These are phyloP conservation scores for Drosophila suboccidentalis DNA, from an alignment of 2,888 invertebrate genomes.

Conservation along the genomic window DNA sequence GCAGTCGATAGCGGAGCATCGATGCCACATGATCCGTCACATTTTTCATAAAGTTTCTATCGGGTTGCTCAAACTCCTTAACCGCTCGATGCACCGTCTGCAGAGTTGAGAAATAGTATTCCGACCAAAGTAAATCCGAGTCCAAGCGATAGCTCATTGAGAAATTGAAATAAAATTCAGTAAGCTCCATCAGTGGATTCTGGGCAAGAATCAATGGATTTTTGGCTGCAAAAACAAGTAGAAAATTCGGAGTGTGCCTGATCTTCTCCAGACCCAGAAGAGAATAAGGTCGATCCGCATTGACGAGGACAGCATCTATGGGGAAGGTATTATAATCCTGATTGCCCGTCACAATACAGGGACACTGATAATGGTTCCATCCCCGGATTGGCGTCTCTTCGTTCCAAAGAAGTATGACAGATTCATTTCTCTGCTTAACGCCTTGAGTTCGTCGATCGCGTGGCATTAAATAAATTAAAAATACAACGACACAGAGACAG, in stretches of 20 bases:
- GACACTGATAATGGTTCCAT: constrained; percentile 35
- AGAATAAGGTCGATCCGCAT: constrained; percentile 49
- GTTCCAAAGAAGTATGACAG: constrained; percentile 62
- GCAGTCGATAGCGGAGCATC: neutral
- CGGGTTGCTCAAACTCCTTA: constrained; percentile 16
- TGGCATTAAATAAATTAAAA: constrained; percentile 24
- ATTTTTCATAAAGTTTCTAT: constrained; percentile 14
- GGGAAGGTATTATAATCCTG: neutral
- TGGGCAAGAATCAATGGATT: constrained; percentile 26
- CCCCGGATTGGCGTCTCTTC: neutral
- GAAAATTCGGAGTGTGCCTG: constrained; percentile 6
- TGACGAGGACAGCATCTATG: constrained; percentile 56
- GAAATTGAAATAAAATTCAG: constrained; percentile 43
- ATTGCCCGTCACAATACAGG: constrained; percentile 53
- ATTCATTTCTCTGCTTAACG: neutral
- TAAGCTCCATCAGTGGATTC: neutral
- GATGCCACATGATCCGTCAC: neutral
- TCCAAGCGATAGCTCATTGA: constrained; percentile 68
- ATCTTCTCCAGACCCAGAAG: constrained; percentile 26
- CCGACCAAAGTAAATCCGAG: constrained; percentile 52
- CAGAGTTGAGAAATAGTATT: constrained; percentile 48
- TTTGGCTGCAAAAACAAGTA: constrained; percentile 43
- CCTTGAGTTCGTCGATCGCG: neutral
- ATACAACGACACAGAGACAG: neutral
- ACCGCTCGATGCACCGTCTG: neutral